Base-by-base conservation (phyloP, 64 coral and sea anemone genomes). In the Pachyseris speciosa region DNA sequence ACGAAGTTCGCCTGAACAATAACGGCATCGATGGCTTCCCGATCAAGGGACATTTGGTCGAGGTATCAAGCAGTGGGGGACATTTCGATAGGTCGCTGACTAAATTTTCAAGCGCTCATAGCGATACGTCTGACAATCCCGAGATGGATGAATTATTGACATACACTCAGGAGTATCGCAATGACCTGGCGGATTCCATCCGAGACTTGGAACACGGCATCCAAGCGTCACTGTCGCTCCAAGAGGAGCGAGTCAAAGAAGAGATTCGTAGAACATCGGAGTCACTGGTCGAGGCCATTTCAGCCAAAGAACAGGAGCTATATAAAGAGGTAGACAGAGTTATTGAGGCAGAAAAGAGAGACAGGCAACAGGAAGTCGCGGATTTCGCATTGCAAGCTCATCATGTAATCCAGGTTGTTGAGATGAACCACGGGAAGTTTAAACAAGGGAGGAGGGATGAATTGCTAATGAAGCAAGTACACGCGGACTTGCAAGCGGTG, bases 131-230 rank as follows among this genome's bases (percentile, higher is more conserved):
- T 20, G 17, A 26, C 1, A 76, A 30, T 50, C 27, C 73, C 16
- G 73, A 81, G 30, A 81, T 81, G 34, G 7, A 61, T 4, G 77
- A 57, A 34, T 58, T 81, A 5, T n/a, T 81, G 77, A 63, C 77
- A 36, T 81, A 36, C 7, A 81, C 77, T 5, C 77, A 81, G 20
- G 77, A 81, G 26, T 81, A 81, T 37, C 55, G 55, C 22, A 81
- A 81, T 40, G 77, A 81, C 34, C 26, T 81, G 53, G 51, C 77
- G 8, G 55, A 34, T 37, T 4, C 77, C 22, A 81, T 81, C 51
- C 34, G 77, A 63, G 48, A 81, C 53, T 61, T 81, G 52, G 77
- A 81, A 40, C 77, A 81, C 37, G 34, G 28, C 20, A 81, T 81
- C 63, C 50, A 81, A 37, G 55, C 55, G 22, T 81, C 77, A 37